Evolutionary conservation across 2,888 invertebrate species (phyloP).

Genomic region (Amaurobius ferox): DNA sequence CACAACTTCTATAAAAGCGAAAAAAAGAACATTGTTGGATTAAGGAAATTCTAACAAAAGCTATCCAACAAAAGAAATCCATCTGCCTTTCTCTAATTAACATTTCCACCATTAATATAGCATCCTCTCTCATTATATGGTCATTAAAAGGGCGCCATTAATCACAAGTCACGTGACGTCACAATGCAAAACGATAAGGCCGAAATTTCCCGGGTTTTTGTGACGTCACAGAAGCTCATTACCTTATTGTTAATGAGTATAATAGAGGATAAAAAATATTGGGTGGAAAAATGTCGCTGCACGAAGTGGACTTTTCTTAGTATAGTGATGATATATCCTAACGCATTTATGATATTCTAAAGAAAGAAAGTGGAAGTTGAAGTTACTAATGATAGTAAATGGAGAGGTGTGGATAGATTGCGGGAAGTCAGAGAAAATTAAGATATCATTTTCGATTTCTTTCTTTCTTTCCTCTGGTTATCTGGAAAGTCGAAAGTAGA

Average conservation of each 20-base stretch:
- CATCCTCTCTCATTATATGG: conserved; percentile 14
- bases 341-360: not conserved
- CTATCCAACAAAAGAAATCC: not conserved
- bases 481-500: too few species aligned
- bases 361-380: not conserved
- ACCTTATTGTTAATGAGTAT: not conserved
- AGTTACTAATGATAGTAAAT: not conserved
- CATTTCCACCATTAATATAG: not conserved
- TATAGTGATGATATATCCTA: not conserved
- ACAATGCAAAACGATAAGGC: conserved; percentile 6
- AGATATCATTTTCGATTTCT: too few species aligned
- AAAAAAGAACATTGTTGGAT: not conserved
- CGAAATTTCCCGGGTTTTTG: not conserved
- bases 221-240: conserved; percentile 14
- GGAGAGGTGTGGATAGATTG: not conserved
- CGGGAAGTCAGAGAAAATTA: too few species aligned
- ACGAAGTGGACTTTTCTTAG: not conserved
- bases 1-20: not conserved
- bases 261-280: not conserved
- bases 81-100: not conserved
- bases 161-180: conserved; percentile 12
- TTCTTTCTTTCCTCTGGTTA: too few species aligned
- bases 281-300: not conserved
- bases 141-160: conserved; percentile 11
- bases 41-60: not conserved